Evolutionary conservation across 2,797 vertebrate species (phyloP), one percentile per base, ranked within the genome.

Genomic region (Pangasius krempfi): DNA sequence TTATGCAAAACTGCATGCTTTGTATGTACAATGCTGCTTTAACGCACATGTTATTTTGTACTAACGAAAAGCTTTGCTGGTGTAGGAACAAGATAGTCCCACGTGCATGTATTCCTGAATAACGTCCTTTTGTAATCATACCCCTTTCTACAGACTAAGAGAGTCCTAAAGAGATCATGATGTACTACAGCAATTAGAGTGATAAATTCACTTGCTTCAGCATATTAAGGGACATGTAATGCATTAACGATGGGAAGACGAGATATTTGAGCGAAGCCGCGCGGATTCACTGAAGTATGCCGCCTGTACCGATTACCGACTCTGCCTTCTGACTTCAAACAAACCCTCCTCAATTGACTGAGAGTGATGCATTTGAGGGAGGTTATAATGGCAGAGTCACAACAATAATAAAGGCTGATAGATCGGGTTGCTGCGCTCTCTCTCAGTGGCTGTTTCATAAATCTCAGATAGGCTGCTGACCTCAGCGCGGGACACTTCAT

Each of bases 371-470:
- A 93, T 94, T 92, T 92, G 92, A 95, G 92, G 93, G 82, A 91
- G 92, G 92, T 92, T 92, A 87, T 91, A 93, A 93, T 91, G 91
- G 84, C 81, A 83, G 92, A 91, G 92, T 92, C 89, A 91, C 92
- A 89, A 89, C 87, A 89, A 89, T 91, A 93, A 93, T 92, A 94
- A 93, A 95, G 94, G 91, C 92, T 95, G 95, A 96, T 95, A 93
- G 93, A 96, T 92, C 93, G 93, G 93, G 94, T 92, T 94, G 92
- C 89, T 95, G 93, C 92, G 93, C 94, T 90, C 89, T 91, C 88
- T 92, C 93, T 92, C 95, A 92, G 89, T 92, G 92, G 94, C 92
- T 92, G 95, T 96, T 95, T 95, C 95, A 96, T 96, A 96, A 96
- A 96, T 96, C 95, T 95, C 93, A 90, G 93, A 94, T 88, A 93